A percentile compares a stretch with the other conserved stretches of the same genome.
Conservation (phyloP, 1,140 invertebrate genomes). For the Geopemphigus sp. region DNA sequence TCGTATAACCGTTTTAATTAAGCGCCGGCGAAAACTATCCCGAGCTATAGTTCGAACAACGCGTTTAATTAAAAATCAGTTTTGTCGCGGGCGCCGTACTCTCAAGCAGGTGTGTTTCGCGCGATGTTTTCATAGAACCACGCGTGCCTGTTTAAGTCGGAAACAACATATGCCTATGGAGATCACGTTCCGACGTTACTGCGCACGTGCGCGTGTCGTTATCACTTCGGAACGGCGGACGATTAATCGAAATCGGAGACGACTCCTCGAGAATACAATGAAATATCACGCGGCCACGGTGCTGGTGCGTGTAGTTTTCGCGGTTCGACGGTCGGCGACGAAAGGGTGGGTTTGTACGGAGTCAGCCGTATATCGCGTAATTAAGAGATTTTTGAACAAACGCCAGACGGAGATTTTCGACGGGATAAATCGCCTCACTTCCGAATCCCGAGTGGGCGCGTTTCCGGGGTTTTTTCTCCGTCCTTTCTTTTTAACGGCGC, state of each 20-base stretch:
- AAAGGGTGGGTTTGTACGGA: too few species aligned
- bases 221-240: not conserved
- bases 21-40: too few species aligned
- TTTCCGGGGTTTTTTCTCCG: not conserved
- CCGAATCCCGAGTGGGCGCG: not conserved
- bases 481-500: not conserved
- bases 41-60: not conserved
- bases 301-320: not conserved
- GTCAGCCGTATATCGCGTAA: not conserved
- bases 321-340: not conserved
- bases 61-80: constrained; percentile 7
- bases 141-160: too few species aligned
- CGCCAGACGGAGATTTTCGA: constrained; percentile 13
- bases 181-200: too few species aligned
- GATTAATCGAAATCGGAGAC: not conserved
- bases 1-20: constrained; percentile 1
- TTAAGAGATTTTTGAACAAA: constrained; percentile 27
- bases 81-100: too few species aligned
- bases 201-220: too few species aligned
- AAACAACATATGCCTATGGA: too few species aligned
- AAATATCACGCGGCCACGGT: too few species aligned
- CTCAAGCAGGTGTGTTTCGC: too few species aligned
- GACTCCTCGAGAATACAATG: not conserved
- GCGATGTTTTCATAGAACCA: too few species aligned
- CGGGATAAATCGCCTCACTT: constrained; percentile 16